Base-by-base conservation (phyloP, 2,888 invertebrate species). In the Lysandra coridon region DNA sequence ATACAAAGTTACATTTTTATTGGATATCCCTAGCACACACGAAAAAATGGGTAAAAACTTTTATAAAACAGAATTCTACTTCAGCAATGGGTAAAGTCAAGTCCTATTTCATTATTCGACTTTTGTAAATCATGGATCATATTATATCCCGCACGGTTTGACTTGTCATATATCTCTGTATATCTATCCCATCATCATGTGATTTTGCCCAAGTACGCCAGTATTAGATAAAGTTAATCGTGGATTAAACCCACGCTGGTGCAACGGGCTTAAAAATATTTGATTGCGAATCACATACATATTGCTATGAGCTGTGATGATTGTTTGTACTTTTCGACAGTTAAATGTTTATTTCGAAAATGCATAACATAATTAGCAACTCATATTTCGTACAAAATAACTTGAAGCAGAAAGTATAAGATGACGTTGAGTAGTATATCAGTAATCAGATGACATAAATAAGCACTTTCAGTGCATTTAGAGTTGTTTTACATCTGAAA, bases 101-200 rank as follows among this genome's bases (percentile, higher is more conserved):
- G 10, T 64, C 64, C 30, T 62, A 1, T 64, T 64, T 64, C 64
- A 23, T 30, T 12, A 12, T 64, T 23, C 30, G 64, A 30, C 10
- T 12, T 30, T 64, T 12, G 30, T 64, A 4, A 64, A 10, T 62
- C 62, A 62, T n/a, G 2, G 49, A 49, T 49, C 49, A 49, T 57
- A 57, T 57, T 57, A 57, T 57, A 57, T 57, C 57, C 57, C 57
- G 57, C 57, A 57, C 57, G 57, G 57, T 57, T 57, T 57, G 57
- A 57, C 57, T 57, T 14, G 14, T 17, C 57, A 57, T 57, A 17
- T 57, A 57, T 17, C 57, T 57, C 17, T 57, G 57, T 57, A 57
- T 57, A 17, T 53, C 14, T 53, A 57, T 57, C 57, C 57, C 14
- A 57, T 17, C 57, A 57, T 57, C 17, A 17, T 57, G 17, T 57